phyloP scores from a whole-genome alignment of 1,140 invertebrate species.

The Bactericera cockerelli region DNA sequence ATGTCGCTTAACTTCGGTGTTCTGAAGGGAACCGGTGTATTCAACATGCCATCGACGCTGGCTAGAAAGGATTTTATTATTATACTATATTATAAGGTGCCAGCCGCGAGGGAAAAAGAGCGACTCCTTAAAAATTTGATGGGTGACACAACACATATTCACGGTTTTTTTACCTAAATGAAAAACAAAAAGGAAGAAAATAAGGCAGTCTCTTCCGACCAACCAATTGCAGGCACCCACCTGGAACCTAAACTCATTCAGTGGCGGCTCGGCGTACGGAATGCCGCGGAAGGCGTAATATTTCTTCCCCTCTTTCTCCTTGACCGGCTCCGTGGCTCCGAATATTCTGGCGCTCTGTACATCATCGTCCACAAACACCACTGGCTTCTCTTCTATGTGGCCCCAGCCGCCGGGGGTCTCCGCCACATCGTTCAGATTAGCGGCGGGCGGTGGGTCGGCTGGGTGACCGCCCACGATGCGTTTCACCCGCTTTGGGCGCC shows the following conservation, averaged over 20 bases:
- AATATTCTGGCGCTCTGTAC: conserved; percentile 16
- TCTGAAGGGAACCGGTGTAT: too few relatives aligned
- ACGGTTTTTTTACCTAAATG: too few relatives aligned
- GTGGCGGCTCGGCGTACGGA: conserved; percentile 51
- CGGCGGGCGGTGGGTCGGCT: conserved; percentile 12
- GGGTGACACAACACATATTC: too few relatives aligned
- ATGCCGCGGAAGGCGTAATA: conserved; percentile 44
- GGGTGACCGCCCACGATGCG: conserved; percentile 20
- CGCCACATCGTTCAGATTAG: background rate
- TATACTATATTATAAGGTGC: too few relatives aligned
- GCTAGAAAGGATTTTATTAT: too few relatives aligned
- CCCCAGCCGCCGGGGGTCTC: background rate
- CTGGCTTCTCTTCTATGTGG: background rate
- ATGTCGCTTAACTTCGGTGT: too few relatives aligned
- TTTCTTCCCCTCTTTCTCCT: conserved; percentile 29
- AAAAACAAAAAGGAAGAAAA: too few relatives aligned
- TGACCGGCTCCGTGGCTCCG: conserved; percentile 17
- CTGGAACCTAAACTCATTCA: conserved; percentile 44
- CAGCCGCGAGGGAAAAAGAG: too few relatives aligned
- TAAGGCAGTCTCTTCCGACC: too few relatives aligned
- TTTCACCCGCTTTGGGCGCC: background rate
- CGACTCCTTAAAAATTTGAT: too few relatives aligned
- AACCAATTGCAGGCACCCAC: too few relatives aligned
- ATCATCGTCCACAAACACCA: conserved; percentile 17
- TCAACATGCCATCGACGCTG: too few relatives aligned